Base-by-base conservation (phyloP, 2,797 vertebrate species). In the Setipinna tenuifilis region DNA sequence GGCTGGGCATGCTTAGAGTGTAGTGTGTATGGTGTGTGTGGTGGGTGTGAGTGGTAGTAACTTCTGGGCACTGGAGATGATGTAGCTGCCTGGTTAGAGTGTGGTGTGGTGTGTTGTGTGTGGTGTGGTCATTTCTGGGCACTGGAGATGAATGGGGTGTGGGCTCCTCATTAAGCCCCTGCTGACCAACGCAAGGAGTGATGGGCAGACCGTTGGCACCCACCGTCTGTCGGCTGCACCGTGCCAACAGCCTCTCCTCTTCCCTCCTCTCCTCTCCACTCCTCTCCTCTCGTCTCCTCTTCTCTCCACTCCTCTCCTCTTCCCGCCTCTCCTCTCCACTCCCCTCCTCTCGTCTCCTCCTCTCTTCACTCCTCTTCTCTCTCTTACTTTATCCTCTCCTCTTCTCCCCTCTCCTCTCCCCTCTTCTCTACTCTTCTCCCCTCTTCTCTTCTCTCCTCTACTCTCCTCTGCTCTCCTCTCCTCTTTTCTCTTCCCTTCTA, bases 111-210 rank as follows among this genome's bases (percentile, higher is more conserved):
- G 35, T 41, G 35, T 41, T 41, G 35, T 54, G 50, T 54, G 50
- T 54, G 50, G 2, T 54, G 61, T 12, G 58, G 31, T 35, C 50
- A 23, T 25, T 11, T 83, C n/a, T 41, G 57, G 41, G 25, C 44
- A 44, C 28, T 12, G 11, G 4, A 68, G 59, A 41, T 83, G 23
- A 46, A 75, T 44, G 58, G 35, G 46, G 41, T 59, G 44, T 11
- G 17, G 25, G 59, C 35, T 62, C 59, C 35, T 62, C 82, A 65
- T 23, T 83, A 75, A 19, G 31, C 68, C 28, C 68, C 68, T 75
- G 68, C 68, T 75, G 68, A 75, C 68, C 4, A 28, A 41, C 68
- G 14, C 35, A 23, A 41, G 68, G 28, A 75, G 68, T 41, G 68
- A 75, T 35, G 68, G 28, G 14, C 68, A 75, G 68, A 28, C 28